Conservation (phyloP, 1,140 invertebrate genomes). For the Platyscapa corneri region DNA sequence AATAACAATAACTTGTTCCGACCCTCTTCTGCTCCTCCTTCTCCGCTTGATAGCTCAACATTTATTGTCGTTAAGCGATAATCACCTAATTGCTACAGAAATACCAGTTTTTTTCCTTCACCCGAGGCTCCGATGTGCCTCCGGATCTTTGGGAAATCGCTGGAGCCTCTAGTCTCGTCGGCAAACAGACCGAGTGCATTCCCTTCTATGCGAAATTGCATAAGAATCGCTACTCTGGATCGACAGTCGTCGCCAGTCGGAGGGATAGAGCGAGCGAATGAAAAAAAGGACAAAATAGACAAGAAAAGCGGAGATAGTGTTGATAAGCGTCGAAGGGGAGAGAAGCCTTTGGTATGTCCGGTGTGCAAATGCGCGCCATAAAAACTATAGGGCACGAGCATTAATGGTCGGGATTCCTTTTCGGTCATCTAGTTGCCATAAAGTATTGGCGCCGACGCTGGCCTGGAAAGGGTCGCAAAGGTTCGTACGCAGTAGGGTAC, state of each 20-base stretch:
- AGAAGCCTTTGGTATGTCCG: not conserved
- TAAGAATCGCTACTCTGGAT: not conserved
- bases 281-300: not conserved
- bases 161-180: not conserved
- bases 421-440: constrained; percentile 7
- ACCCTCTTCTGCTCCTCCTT: not conserved
- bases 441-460: constrained; percentile 14
- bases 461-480: constrained; percentile 2
- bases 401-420: not conserved
- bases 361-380: not conserved
- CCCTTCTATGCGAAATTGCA: not conserved
- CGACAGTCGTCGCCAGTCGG: not conserved
- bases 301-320: not conserved
- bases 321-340: not conserved
- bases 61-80: constrained; percentile 13
- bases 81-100: constrained; percentile 20
- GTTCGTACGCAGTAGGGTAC: not conserved
- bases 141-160: not conserved
- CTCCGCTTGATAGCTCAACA: not conserved
- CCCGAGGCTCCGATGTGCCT: not conserved
- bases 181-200: not conserved
- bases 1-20: not conserved
- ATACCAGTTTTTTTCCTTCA: constrained; percentile 28
- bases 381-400: not conserved
- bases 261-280: not conserved